phyloP scores from a whole-genome alignment of 2,113 vertebrate genomes.

The Ceuthmochares aereus region DNA sequence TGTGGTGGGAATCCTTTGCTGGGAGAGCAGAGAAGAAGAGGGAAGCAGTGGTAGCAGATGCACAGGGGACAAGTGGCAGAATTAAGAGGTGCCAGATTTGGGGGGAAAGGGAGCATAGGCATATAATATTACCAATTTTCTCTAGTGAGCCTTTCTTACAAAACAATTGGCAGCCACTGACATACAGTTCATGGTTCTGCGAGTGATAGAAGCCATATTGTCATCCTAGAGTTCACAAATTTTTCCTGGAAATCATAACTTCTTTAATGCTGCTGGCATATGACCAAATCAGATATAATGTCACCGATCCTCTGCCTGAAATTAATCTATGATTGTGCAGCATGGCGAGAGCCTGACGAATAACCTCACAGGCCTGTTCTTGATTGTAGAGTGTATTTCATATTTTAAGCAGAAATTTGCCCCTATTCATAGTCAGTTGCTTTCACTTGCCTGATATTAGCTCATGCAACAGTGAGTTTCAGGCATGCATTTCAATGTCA shows the following conservation, averaged over 20 bases:
- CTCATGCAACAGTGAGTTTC: conserved; percentile 45
- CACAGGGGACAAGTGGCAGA: neutral
- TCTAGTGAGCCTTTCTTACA: neutral
- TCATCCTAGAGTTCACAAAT: neutral
- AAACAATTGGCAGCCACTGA: neutral
- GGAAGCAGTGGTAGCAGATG: neutral
- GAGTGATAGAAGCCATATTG: neutral
- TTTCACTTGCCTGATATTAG: conserved; percentile 44
- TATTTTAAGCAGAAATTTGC: conserved; percentile 20
- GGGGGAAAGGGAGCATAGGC: neutral
- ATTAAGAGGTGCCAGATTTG: neutral
- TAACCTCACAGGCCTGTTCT: neutral
- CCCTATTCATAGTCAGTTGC: conserved; percentile 1
- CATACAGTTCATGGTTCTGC: neutral
- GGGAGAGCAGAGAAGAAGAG: neutral
- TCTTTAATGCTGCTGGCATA: neutral
- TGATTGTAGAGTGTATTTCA: neutral
- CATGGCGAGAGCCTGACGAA: neutral
- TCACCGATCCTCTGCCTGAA: neutral
- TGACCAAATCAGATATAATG: neutral
- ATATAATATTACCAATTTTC: neutral
- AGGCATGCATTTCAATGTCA: conserved; percentile 31
- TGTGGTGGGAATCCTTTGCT: neutral
- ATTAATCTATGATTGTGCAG: neutral
- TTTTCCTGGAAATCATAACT: neutral